Conservation (phyloP, 2,113 vertebrate genomes). For the Leucopsar rothschildi region DNA sequence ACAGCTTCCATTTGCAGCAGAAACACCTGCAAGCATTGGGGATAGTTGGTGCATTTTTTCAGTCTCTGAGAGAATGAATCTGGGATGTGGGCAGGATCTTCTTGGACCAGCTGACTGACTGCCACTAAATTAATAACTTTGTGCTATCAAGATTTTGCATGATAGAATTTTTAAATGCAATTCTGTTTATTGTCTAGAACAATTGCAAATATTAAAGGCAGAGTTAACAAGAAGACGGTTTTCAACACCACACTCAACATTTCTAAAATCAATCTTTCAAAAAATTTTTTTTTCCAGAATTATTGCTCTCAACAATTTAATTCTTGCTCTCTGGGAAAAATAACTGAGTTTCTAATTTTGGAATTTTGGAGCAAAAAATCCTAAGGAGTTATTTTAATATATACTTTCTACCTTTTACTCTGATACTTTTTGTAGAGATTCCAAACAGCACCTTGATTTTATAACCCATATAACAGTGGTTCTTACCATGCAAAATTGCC, state of each 20-base stretch:
- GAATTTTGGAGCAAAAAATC: not conserved
- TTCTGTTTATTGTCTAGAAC: not conserved
- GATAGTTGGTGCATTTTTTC: not conserved
- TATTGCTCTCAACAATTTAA: not conserved
- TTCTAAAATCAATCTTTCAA: not conserved
- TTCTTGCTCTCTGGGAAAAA: not conserved
- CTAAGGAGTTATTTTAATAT: not conserved
- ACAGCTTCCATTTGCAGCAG: not conserved
- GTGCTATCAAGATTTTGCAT: not conserved
- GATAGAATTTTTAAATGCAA: not conserved
- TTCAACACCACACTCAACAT: not conserved
- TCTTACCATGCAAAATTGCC: not conserved
- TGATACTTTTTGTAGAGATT: not conserved
- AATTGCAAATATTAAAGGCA: not conserved
- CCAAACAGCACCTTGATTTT: not conserved
- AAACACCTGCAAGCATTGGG: not conserved
- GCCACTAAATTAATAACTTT: not conserved
- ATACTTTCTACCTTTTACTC: not conserved
- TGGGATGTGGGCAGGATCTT: not conserved
- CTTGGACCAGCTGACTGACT: not conserved
- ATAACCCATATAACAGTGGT: not conserved
- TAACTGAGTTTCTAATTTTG: not conserved
- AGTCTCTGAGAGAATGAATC: not conserved
- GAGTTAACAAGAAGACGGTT: not conserved
- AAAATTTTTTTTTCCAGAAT: not conserved